Evolutionary conservation across 2,888 invertebrate species (phyloP).

Genomic region (Amaurobius ferox): DNA sequence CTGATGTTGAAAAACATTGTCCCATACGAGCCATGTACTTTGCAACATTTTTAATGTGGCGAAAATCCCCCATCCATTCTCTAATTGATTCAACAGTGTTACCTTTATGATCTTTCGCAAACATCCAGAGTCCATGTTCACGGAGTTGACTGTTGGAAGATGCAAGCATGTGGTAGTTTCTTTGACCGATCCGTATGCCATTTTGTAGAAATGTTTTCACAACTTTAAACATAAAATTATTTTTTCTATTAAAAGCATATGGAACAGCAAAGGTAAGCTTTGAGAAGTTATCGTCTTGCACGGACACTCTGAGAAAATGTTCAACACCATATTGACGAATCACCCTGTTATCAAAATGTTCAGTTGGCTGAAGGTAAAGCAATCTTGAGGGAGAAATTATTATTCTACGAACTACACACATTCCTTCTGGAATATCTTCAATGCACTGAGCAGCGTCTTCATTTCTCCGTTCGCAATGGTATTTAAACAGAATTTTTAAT

Average conservation of each 20-base stretch:
- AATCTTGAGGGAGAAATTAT: slow-evolving; percentile 73
- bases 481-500: slow-evolving; percentile 37
- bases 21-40: slow-evolving; percentile 78
- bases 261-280: slow-evolving; percentile 65
- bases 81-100: slow-evolving; percentile 73
- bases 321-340: slow-evolving; percentile 53
- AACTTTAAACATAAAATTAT: slow-evolving; percentile 33
- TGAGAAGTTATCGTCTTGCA: slow-evolving; percentile 64
- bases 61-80: slow-evolving; percentile 74
- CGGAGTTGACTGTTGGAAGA: slow-evolving; percentile 75
- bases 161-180: slow-evolving; percentile 74
- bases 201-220: slow-evolving; percentile 28
- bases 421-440: slow-evolving; percentile 56
- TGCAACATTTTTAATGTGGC: slow-evolving; percentile 74
- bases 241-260: slow-evolving; percentile 25
- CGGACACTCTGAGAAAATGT: slow-evolving; percentile 49
- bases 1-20: slow-evolving; percentile 77
- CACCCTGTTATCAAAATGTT: slow-evolving; percentile 64
- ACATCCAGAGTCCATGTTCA: slow-evolving; percentile 74
- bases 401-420: slow-evolving; percentile 71
- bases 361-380: slow-evolving; percentile 67
- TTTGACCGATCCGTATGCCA: slow-evolving; percentile 70
- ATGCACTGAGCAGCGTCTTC: too few relatives aligned
- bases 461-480: neutral
- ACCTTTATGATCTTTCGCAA: slow-evolving; percentile 66